Base-by-base conservation (phyloP, 2,113 vertebrate genomes). In the Stegastes partitus region DNA sequence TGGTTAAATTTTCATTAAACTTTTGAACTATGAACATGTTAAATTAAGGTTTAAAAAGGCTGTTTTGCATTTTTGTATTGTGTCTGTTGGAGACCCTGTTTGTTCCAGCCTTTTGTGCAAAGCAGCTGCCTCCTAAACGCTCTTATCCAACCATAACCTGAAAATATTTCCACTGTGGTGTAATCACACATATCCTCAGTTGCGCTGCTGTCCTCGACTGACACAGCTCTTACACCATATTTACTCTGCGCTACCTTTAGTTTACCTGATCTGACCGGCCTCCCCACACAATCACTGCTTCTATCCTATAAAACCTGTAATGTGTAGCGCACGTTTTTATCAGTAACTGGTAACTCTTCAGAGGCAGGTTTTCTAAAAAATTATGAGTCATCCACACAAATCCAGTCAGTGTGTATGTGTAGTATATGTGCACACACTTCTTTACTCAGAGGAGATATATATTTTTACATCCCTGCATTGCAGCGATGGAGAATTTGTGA, bases 321-420 rank as follows among this genome's bases (percentile, higher is more conserved):
- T 61, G 50, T 74, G 54, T 45, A 70, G 67, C 21, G 21, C 55
- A 58, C 65, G 74, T 84, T 72, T n/a, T 72, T 66, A 69, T 67
- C 72, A 64, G 66, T 62, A 49, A 26, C 56, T 63, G 70, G 69
- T 56, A 55, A 78, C 79, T 76, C 78, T 76, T 83, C 50, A 73
- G 63, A 80, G 61, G 39, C 65, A 66, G 71, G 59, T 77, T 74
- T 84, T 68, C 44, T 84, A 68, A 59, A 65, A n/a, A 77, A 81
- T 87, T 79, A 83, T 90, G 88, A 91, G 58, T 87, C 84, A 90
- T 74, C 61, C 61, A 80, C 21, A 58, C 66, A 73, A 85, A 71
- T 58, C 66, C 81, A 72, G 64, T 50, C 9, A 11, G 5, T 51
- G 66, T 61, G 56, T 45, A 63, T 71, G 37, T 42, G 39, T 28